Conservation (phyloP, 2,797 vertebrate species). For the Falco cherrug region DNA sequence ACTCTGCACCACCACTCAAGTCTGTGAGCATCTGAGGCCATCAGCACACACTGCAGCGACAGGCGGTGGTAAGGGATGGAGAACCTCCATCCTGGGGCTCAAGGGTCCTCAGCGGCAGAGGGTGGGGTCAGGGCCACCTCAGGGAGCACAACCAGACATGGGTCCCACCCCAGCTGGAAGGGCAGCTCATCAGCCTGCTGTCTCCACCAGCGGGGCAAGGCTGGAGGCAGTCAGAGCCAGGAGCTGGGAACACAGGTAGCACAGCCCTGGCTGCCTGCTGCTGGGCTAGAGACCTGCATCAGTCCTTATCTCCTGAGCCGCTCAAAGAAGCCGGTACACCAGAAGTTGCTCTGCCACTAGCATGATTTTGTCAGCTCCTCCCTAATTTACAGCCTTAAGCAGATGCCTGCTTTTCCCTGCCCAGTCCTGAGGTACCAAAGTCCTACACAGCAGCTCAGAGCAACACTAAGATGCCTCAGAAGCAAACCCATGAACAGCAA, state of each 20-base stretch:
- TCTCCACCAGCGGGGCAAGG: neutral
- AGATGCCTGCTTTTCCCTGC: neutral
- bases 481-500: neutral
- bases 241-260: neutral
- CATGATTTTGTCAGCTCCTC: neutral
- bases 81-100: neutral
- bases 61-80: neutral
- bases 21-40: neutral
- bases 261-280: neutral
- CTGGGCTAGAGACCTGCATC: neutral
- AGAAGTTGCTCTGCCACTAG: neutral
- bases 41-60: neutral
- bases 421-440: neutral
- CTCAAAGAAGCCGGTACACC: neutral
- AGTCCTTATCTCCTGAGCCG: neutral
- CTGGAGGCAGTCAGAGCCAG: neutral
- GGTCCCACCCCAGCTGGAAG: neutral
- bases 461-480: neutral
- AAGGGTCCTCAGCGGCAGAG: neutral
- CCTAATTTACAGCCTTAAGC: neutral
- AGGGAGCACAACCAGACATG: accelerated
- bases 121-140: neutral
- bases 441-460: neutral
- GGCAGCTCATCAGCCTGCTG: neutral
- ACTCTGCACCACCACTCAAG: neutral